phyloP scores from a whole-genome alignment of 2,113 vertebrate genomes.

The Crotalus helleri region DNA sequence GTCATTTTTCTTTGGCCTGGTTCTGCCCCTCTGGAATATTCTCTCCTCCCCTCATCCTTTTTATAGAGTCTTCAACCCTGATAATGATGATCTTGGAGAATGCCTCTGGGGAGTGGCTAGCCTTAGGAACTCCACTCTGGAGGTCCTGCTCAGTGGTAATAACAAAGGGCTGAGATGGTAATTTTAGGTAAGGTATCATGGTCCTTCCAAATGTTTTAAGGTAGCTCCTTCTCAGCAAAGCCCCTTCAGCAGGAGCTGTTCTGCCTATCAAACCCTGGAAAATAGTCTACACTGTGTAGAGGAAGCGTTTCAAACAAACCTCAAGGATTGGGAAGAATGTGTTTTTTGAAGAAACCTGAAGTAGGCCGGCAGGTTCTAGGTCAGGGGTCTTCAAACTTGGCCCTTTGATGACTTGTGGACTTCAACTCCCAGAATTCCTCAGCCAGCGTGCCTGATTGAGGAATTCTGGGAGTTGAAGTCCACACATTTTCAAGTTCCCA shows the following conservation, averaged over 20 bases:
- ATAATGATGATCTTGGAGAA: conserved; percentile 45
- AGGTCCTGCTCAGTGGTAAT: conserved; percentile 17
- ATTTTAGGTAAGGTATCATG: background rate
- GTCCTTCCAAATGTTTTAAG: conserved; percentile 12
- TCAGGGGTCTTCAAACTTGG: too few relatives aligned
- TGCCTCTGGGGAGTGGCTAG: conserved; percentile 40
- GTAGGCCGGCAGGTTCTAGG: background rate
- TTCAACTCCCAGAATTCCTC: too few relatives aligned
- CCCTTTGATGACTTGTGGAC: too few relatives aligned
- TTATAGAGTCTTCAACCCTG: conserved; percentile 55
- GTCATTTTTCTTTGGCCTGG: conserved; percentile 9
- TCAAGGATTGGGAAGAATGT: background rate
- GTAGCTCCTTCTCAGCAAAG: conserved; percentile 13
- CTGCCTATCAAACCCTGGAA: background rate
- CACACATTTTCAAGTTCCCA: too few relatives aligned
- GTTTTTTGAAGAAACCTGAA: background rate
- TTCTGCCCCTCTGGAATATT: conserved; percentile 55
- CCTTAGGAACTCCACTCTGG: conserved; percentile 53
- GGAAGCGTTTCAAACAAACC: background rate
- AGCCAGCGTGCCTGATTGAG: too few relatives aligned
- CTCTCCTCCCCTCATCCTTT: conserved; percentile 56
- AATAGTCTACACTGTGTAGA: background rate
- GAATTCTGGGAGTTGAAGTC: too few relatives aligned
- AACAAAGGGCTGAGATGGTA: conserved; percentile 36
- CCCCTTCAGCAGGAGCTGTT: background rate